Conservation (phyloP, 2,888 invertebrate genomes). For the Ctenicera cuprea region DNA sequence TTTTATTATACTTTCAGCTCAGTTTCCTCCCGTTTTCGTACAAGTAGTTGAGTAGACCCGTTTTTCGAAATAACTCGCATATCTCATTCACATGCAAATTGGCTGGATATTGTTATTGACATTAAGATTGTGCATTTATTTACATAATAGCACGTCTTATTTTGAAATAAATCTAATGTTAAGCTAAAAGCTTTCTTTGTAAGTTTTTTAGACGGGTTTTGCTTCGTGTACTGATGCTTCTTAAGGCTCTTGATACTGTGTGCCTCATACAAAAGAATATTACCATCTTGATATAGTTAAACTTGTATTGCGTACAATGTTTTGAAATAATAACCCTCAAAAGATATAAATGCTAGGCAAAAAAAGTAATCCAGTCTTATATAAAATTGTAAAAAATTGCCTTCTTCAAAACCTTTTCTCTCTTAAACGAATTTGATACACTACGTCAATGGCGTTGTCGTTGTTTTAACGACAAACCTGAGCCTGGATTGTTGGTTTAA, state of each 20-base stretch:
- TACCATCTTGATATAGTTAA: background rate
- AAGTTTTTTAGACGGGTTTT: background rate
- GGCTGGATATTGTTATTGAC: slow-evolving; percentile 65
- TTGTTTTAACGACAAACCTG: too few species aligned
- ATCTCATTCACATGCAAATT: slow-evolving; percentile 67
- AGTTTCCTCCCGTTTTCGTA: background rate
- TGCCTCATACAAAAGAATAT: background rate
- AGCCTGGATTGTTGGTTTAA: too few species aligned
- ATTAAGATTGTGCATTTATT: slow-evolving; percentile 68
- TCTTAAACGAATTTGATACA: too few species aligned
- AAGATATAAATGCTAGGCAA: too few species aligned
- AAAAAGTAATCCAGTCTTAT: too few species aligned
- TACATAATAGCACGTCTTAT: slow-evolving; percentile 63
- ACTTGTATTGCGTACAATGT: background rate
- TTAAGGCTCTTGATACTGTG: too few species aligned
- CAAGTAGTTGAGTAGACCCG: slow-evolving; percentile 14
- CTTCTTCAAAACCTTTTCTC: too few species aligned
- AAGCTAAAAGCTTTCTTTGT: slow-evolving; percentile 52
- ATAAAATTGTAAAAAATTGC: too few species aligned
- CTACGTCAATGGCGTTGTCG: too few species aligned
- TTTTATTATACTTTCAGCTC: slow-evolving; percentile 30
- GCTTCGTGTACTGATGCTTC: slow-evolving; percentile 10
- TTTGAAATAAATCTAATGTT: slow-evolving; percentile 50
- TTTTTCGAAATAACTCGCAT: slow-evolving; percentile 59
- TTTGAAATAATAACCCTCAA: too few species aligned